Base-by-base conservation (phyloP, 2,113 vertebrate species). In the Lates calcarifer region DNA sequence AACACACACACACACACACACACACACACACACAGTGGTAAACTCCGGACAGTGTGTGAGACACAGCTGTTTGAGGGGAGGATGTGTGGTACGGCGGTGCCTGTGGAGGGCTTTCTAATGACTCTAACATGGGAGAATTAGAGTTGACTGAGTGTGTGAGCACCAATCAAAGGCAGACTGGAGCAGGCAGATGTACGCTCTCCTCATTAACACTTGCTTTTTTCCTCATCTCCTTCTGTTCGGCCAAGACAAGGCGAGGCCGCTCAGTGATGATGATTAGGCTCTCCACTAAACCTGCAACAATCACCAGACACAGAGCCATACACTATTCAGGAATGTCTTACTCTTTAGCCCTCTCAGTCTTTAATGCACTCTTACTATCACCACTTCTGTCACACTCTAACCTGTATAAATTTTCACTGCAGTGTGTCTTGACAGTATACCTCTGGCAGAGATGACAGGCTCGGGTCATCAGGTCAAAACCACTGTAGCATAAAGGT, bases 131-230 rank as follows among this genome's bases (percentile, higher is more conserved):
- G 29, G 66, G 75, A 74, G 77, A 78, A 85, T 87, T 70, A 71
- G 35, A 53, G 78, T 43, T 73, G 80, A 85, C 77, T 68, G 82
- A 83, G 67, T 77, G 72, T 78, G 56, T 74, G 71, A 77, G 66
- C 80, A 53, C 78, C 87, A 91, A 79, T 93, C 84, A 89, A 74
- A 86, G 58, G 45, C 58, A 58, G 45, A 81, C 64, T 24, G 67
- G 51, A 75, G 84, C 57, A 75, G 77, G 63, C 85, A 89, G 86
- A 88, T 73, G 74, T n/a, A 84, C 49, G 7, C 74, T 62, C 74
- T 81, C 72, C 85, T 94, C 83, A 85, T 92, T 90, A 91, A 79
- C 66, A 41, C 70, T 29, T 29, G 2, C 47, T 41, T 24, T 84
- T 53, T 39, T 43, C 33, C 5, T 68, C 58, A n/a, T 55, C 66